Evolutionary conservation across 2,113 vertebrate species (phyloP), one percentile per base, ranked within the genome.

Genomic region (Ellobius talpinus): DNA sequence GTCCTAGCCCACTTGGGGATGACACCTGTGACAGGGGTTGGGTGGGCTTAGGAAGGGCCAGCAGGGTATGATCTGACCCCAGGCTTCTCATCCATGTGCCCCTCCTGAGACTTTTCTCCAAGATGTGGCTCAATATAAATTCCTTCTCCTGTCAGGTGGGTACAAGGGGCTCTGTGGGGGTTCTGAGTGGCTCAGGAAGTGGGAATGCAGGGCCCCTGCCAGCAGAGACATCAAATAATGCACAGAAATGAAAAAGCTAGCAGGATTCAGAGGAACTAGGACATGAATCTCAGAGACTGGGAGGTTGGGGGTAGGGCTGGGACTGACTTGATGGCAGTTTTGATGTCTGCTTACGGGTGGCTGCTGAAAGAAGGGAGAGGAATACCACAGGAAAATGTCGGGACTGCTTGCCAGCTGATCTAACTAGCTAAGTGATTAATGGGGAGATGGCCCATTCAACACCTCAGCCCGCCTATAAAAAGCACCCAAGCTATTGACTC

Each of bases 401-500:
- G 95, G 36, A 66, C 21, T 36, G 42, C 70, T 87, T 66, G 95
- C 94, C 97, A 90, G 5, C 73, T 33, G 73, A 79, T 68, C 93
- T 77, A 91, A 93, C 88, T 19, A 96, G 95, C 95, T 78, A 19
- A 61, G 42, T 93, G 92, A 88, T 95, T 91, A 90, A 95, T 88
- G 92, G 91, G 94, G 79, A 89, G 88, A 92, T 91, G 89, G 87
- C 84, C 94, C 87, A 36, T 73, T 90, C 94, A 70, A 63, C 3
- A 0, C 89, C 90, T 50, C 4, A 31, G 89, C 82, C 87, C 36
- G 39, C 42, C 89, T 90, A 89, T 95, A 96, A 95, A 96, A 97
- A 94, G 94, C 86, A 70, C 89, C 92, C 68, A 29, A 91, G 89
- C 87, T 77, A 89, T 91, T 96, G 97, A 79, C 94, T 94, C 87